These are phyloP conservation scores for Galeopsomyia nigrocyanea DNA, from an alignment of 2,888 invertebrate species.

Conservation along the genomic window DNA sequence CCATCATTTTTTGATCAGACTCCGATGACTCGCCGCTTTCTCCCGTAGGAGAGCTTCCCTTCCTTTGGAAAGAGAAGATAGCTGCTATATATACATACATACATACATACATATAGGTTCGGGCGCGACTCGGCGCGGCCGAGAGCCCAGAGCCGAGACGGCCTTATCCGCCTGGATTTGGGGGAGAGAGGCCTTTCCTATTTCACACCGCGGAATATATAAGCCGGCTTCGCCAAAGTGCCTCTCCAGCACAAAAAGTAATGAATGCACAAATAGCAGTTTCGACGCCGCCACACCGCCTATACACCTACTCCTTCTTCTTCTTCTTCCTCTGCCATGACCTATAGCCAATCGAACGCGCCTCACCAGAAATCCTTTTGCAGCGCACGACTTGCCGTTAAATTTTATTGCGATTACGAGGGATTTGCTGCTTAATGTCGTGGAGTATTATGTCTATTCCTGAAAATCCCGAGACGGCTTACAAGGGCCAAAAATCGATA, in stretches of 20 bases:
- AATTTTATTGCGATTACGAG: constrained; percentile 46
- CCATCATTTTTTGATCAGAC: constrained; percentile 59
- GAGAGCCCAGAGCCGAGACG: constrained; percentile 6
- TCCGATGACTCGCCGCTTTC: constrained; percentile 57
- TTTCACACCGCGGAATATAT: no score
- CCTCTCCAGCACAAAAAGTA: no score
- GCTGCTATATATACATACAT: background rate
- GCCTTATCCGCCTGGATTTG: constrained; percentile 61
- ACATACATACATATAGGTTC: background rate
- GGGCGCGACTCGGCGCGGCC: constrained; percentile 3
- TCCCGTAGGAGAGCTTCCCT: constrained; percentile 37
- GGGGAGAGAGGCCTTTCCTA: constrained; percentile 47
- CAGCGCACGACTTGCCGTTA: constrained; percentile 29
- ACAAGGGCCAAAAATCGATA: background rate
- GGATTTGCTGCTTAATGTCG: constrained; percentile 41
- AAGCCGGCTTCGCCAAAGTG: constrained; percentile 53
- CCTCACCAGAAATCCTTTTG: constrained; percentile 29
- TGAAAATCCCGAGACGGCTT: constrained; percentile 21
- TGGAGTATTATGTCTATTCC: constrained; percentile 21
- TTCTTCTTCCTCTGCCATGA: constrained; percentile 60
- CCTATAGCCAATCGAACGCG: constrained; percentile 65
- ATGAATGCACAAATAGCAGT: no score
- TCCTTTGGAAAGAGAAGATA: constrained; percentile 1
- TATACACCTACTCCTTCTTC: background rate
- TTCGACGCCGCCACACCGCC: constrained; percentile 50